These are phyloP conservation scores for Harpalus rubripes DNA, from an alignment of 2,888 invertebrate species.

Conservation along the genomic window DNA sequence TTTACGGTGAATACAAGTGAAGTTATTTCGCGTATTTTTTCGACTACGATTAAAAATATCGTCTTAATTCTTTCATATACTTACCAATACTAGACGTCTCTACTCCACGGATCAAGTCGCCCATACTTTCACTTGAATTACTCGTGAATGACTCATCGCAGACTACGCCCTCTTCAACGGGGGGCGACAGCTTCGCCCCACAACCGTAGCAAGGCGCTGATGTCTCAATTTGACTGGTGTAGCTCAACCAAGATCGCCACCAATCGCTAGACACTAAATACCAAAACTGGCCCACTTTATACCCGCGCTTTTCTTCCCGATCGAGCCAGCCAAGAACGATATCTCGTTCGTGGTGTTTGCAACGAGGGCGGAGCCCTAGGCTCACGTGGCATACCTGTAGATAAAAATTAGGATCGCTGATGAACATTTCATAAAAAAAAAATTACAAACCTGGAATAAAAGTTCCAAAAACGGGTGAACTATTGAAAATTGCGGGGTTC, in stretches of 20 bases:
- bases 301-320: conserved; percentile 87
- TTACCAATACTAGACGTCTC: conserved; percentile 75
- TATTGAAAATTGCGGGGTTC: conserved; percentile 83
- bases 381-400: conserved; percentile 88
- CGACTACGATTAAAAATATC: no score
- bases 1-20: no score
- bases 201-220: conserved; percentile 62
- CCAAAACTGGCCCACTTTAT: conserved; percentile 92
- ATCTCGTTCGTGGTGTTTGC: conserved; percentile 89
- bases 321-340: conserved; percentile 90
- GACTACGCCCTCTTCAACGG: conserved; percentile 82
- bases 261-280: conserved; percentile 91
- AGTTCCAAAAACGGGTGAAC: conserved; percentile 86
- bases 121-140: conserved; percentile 81
- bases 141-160: conserved; percentile 85
- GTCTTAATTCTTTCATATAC: no score
- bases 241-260: conserved; percentile 91
- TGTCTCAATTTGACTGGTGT: conserved; percentile 79
- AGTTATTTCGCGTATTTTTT: no score
- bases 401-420: no score
- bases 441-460: conserved; percentile 79
- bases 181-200: conserved; percentile 67
- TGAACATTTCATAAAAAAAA: no score
- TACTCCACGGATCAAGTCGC: conserved; percentile 79
- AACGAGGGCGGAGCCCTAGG: conserved; percentile 89